phyloP scores from a whole-genome alignment of 2,113 vertebrate genomes.

The Thunnus maccoyii region DNA sequence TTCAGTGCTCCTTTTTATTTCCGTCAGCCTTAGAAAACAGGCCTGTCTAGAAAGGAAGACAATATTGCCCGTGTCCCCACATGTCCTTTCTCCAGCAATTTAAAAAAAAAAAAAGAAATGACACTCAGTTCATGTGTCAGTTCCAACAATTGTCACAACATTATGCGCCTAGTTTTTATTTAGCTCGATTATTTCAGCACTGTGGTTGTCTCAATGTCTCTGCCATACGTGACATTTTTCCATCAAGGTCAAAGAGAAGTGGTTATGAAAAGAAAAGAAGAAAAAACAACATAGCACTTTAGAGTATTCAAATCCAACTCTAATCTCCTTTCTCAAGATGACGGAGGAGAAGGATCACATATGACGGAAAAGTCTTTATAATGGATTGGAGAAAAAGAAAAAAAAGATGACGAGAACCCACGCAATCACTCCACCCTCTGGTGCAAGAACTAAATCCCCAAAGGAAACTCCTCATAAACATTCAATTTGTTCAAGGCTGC shows the following conservation, averaged over 20 bases:
- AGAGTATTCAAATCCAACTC: conserved; percentile 60
- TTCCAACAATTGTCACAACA: conserved; percentile 30
- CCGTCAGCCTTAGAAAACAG: conserved; percentile 33
- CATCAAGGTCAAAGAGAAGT: conserved; percentile 62
- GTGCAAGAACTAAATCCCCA: conserved; percentile 80
- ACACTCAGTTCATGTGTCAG: conserved; percentile 56
- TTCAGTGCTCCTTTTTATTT: conserved; percentile 57
- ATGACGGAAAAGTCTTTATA: conserved; percentile 74
- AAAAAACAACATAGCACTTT: conserved; percentile 27
- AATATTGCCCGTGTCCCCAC: conserved; percentile 34
- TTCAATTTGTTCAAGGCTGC: conserved; percentile 75
- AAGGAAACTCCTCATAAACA: conserved; percentile 81
- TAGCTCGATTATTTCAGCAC: conserved; percentile 34
- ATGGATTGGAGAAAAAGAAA: conserved; percentile 52
- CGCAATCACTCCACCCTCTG: conserved; percentile 79
- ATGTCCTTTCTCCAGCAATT: conserved; percentile 31
- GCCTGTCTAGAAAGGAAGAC: conserved; percentile 38
- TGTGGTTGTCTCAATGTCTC: conserved; percentile 7
- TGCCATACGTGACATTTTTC: conserved; percentile 34
- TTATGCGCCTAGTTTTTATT: conserved; percentile 47
- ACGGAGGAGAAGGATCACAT: conserved; percentile 66
- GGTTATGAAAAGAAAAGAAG: conserved; percentile 13
- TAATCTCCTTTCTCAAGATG: conserved; percentile 73
- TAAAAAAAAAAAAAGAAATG: conserved; percentile 48
- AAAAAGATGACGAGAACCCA: conserved; percentile 77